Conservation (phyloP, 2,888 invertebrate species). For the Nomada hirtipes region DNA sequence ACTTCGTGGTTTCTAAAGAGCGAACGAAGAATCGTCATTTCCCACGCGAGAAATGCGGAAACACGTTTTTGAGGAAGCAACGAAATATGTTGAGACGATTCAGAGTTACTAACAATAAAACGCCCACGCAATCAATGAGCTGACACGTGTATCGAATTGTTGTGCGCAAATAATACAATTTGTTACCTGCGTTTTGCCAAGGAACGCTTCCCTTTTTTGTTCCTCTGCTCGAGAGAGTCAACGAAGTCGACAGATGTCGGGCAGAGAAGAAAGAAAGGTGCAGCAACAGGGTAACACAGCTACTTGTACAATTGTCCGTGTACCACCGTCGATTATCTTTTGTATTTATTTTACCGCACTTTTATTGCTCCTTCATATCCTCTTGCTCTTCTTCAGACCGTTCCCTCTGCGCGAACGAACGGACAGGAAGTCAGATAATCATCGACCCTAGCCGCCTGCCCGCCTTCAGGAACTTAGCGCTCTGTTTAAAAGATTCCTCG, state of each 20-base stretch:
- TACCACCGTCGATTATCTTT: conserved; percentile 71
- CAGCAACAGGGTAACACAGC: conserved; percentile 30
- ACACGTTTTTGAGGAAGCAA: background rate
- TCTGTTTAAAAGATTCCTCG: conserved; percentile 60
- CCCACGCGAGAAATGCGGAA: too few species aligned
- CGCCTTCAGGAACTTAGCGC: conserved; percentile 64
- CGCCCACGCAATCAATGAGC: background rate
- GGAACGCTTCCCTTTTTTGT: conserved; percentile 31
- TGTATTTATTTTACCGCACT: conserved; percentile 67
- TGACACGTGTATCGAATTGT: conserved; percentile 4
- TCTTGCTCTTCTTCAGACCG: conserved; percentile 2
- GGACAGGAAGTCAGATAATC: conserved; percentile 77
- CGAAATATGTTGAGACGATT: background rate
- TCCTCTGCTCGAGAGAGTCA: conserved; percentile 32
- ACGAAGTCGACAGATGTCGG: conserved; percentile 61
- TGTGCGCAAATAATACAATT: conserved; percentile 28
- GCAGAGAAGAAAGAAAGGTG: conserved; percentile 42
- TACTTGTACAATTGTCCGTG: conserved; percentile 57
- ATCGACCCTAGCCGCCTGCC: conserved; percentile 73
- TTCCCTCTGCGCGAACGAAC: conserved; percentile 57
- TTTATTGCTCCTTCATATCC: conserved; percentile 62
- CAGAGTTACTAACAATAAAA: background rate
- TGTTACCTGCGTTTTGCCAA: conserved; percentile 28
- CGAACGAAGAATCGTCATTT: background rate
- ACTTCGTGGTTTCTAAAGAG: background rate